A percentile compares a stretch with the other conserved stretches of the same genome.
phyloP scores from a whole-genome alignment of 2,888 invertebrate genomes.

The Tanytarsus gracilentus region DNA sequence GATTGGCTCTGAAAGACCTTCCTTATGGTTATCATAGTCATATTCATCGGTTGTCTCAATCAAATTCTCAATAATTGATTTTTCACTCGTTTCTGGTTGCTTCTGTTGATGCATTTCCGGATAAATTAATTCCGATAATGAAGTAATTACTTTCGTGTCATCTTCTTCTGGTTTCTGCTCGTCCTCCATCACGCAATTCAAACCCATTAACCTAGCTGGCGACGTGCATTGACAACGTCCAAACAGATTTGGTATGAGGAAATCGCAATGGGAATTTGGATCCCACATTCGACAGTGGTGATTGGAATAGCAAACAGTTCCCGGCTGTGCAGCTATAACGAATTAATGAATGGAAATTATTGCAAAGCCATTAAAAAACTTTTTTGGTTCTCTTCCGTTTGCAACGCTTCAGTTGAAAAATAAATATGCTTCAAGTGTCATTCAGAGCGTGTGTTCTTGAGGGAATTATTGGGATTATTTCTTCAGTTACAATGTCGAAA shows the following conservation, averaged over 20 bases:
- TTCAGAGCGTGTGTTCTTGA: too few relatives aligned
- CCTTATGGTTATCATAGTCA: not conserved
- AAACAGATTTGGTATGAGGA: constrained; percentile 79
- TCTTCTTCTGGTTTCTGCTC: not conserved
- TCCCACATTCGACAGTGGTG: constrained; percentile 81
- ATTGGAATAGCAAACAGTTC: constrained; percentile 82
- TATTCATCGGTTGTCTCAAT: constrained; percentile 1
- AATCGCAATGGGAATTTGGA: constrained; percentile 76
- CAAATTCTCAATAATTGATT: not conserved
- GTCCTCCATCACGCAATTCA: constrained; percentile 16
- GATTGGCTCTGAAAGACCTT: constrained; percentile 6
- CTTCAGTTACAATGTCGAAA: too few relatives aligned
- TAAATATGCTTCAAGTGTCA: too few relatives aligned
- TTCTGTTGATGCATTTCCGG: not conserved
- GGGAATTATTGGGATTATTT: too few relatives aligned
- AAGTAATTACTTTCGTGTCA: not conserved
- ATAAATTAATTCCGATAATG: constrained; percentile 16
- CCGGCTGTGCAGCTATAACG: constrained; percentile 71
- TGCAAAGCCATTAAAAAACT: constrained; percentile 1
- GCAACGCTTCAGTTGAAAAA: not conserved
- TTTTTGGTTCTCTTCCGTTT: constrained; percentile 14
- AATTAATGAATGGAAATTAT: constrained; percentile 30
- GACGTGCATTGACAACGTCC: constrained; percentile 77
- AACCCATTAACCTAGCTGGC: constrained; percentile 44
- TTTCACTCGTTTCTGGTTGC: not conserved